Base-by-base conservation (phyloP, 2,113 vertebrate species). In the Redunca redunca region DNA sequence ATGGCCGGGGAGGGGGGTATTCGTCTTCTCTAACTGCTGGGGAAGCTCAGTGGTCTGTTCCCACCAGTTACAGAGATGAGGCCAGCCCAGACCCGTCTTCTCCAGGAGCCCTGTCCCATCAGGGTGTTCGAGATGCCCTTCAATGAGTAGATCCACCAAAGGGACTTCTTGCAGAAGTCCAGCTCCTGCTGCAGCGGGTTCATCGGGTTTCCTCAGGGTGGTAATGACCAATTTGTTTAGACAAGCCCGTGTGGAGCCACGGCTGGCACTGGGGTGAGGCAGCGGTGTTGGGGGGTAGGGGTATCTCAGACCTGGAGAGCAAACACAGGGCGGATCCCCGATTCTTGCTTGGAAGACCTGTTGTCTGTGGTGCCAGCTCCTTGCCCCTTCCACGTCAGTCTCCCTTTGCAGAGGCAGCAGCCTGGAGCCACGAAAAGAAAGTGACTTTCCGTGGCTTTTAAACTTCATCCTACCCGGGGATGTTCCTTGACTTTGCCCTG, bases 191-290 rank as follows among this genome's bases (percentile, higher is more conserved):
- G 82, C 71, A 52, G 43, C 91, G 77, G 90, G 82, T 48, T 86
- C 83, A 92, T 83, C 58, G 91, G 95, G 88, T 92, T 87, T 95
- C 97, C 95, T 96, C 94, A 93, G 97, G 97, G 88, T 96, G 58
- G 89, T 92, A 88, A 93, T 87, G 94, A 91, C 90, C 94, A 58
- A 13, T 95, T 81, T 11, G 16, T 89, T 58, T 48, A n/a, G 58
- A 88, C 46, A 95, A 88, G 53, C 87, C 95, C 74, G 23, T 83
- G 46, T 64, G 83, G 77, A 92, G n/a, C 88, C 77, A 64, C 14
- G 26, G 84, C 74, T 50, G 80, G 83, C 50, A 4, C 60, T 92
- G 67, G 62, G 82, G 77, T 71, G 46, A 91, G 92, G 28, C 77
- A 13, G 33, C 6, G 1, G 40, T 67, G 36, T 5, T 7, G 46